Percentiles rank a stretch among this genome's conserved stretches.
Conservation (phyloP, 2,113 vertebrate species). For the Tiliqua scincoides region DNA sequence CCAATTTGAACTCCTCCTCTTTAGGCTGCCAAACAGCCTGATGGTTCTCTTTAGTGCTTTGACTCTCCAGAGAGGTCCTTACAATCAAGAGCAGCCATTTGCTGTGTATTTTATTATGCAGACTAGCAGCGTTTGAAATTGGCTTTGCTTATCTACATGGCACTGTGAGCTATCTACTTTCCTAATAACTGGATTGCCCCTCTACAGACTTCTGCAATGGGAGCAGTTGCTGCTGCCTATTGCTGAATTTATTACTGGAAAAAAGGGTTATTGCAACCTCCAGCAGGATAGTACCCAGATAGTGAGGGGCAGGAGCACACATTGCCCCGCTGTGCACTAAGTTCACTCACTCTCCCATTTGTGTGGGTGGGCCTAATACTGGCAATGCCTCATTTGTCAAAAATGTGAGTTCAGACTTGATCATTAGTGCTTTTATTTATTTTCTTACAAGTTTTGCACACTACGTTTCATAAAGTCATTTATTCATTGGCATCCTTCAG, state of each 20-base stretch:
- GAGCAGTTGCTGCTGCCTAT: not conserved
- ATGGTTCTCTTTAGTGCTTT: not conserved
- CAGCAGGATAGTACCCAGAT: too few species aligned
- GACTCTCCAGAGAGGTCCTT: not conserved
- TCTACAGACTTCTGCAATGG: not conserved
- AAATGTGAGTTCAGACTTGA: too few species aligned
- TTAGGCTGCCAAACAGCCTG: not conserved
- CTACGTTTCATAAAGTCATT: too few species aligned
- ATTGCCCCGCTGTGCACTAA: too few species aligned
- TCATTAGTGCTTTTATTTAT: too few species aligned
- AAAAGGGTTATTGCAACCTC: not conserved
- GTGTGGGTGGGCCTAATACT: too few species aligned
- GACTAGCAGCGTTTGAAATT: not conserved
- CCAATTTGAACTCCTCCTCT: not conserved
- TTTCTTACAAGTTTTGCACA: too few species aligned
- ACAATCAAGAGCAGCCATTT: not conserved
- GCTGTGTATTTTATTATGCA: conserved; percentile 7
- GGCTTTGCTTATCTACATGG: conserved; percentile 14
- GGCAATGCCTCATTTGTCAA: too few species aligned
- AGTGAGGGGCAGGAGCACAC: too few species aligned
- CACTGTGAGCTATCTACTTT: not conserved
- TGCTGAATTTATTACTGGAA: not conserved
- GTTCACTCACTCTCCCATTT: too few species aligned
- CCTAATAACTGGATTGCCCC: conserved; percentile 9
- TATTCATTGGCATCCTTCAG: too few species aligned